Conservation (phyloP, 2,888 invertebrate species). For the Blastobasis adustella region DNA sequence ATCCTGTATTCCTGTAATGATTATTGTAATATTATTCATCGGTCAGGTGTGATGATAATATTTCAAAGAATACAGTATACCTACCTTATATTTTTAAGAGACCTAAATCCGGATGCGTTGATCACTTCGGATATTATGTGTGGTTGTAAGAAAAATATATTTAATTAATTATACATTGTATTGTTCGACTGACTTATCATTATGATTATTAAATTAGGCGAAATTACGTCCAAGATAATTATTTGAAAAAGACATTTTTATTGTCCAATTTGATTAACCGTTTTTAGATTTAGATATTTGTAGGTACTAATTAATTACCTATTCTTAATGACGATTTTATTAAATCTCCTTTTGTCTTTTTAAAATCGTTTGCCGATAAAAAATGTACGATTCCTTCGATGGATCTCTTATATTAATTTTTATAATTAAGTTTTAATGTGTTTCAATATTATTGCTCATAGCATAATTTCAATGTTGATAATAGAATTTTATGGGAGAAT, state of each 20-base stretch:
- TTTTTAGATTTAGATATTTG: conserved; percentile 8
- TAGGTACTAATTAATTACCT: neutral
- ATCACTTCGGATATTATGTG: conserved; percentile 17
- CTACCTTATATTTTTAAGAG: neutral
- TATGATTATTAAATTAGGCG: conserved; percentile 28
- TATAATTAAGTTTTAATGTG: conserved; percentile 15
- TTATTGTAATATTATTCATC: neutral
- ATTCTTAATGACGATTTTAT: neutral
- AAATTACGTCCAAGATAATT: conserved; percentile 49
- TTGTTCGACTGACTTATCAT: conserved; percentile 58
- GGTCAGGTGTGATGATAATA: no score
- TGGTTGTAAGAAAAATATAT: conserved; percentile 36
- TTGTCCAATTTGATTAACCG: conserved; percentile 35
- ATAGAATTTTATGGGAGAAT: conserved; percentile 42
- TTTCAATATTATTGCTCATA: conserved; percentile 1
- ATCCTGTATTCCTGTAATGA: neutral
- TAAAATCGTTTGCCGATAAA: conserved; percentile 19
- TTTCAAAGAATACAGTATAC: neutral
- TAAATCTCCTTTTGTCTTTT: conserved; percentile 14
- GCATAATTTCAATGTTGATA: conserved; percentile 7
- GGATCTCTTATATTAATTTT: conserved; percentile 29
- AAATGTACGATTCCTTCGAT: conserved; percentile 26
- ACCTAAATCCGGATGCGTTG: conserved; percentile 12
- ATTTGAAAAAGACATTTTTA: conserved; percentile 27
- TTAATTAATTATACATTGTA: conserved; percentile 4